These are phyloP conservation scores for Tuberolachnus salignus DNA, from an alignment of 2,888 invertebrate genomes.

Conservation along the genomic window DNA sequence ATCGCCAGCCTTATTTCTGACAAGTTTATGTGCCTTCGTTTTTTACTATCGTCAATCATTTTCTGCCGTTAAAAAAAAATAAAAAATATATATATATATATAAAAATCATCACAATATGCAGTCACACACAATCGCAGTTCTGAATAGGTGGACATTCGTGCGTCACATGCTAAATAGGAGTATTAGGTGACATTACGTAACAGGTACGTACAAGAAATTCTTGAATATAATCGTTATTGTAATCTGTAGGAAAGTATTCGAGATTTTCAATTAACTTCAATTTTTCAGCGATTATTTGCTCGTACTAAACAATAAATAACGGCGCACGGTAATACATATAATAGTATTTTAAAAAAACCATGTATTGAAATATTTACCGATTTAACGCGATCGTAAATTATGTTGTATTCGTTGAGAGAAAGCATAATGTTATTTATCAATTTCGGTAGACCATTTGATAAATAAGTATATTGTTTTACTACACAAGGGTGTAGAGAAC, in stretches of 20 bases:
- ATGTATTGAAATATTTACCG: slow-evolving; percentile 4
- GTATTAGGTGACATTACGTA: background rate
- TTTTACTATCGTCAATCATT: background rate
- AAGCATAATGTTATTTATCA: background rate
- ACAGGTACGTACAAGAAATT: background rate
- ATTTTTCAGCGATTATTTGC: background rate
- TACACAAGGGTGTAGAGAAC: background rate
- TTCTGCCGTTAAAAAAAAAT: background rate
- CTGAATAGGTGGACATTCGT: background rate
- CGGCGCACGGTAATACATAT: background rate
- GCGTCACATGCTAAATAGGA: too few species aligned
- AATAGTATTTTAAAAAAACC: background rate
- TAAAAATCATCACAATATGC: too few species aligned
- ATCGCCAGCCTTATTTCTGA: slow-evolving; percentile 3
- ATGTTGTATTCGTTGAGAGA: background rate
- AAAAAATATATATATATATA: too few species aligned
- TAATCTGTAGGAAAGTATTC: background rate
- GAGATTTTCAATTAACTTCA: slow-evolving; percentile 6
- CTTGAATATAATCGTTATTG: background rate
- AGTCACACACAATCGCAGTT: too few species aligned
- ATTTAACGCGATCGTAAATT: slow-evolving; percentile 16
- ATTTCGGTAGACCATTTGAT: background rate
- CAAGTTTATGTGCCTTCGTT: background rate
- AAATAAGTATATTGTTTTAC: slow-evolving; percentile 18
- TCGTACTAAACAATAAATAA: slow-evolving; percentile 1